Evolutionary conservation across 2,888 invertebrate genomes (phyloP), one percentile per base, ranked within the genome.

Genomic region (Lasioglossum morio): DNA sequence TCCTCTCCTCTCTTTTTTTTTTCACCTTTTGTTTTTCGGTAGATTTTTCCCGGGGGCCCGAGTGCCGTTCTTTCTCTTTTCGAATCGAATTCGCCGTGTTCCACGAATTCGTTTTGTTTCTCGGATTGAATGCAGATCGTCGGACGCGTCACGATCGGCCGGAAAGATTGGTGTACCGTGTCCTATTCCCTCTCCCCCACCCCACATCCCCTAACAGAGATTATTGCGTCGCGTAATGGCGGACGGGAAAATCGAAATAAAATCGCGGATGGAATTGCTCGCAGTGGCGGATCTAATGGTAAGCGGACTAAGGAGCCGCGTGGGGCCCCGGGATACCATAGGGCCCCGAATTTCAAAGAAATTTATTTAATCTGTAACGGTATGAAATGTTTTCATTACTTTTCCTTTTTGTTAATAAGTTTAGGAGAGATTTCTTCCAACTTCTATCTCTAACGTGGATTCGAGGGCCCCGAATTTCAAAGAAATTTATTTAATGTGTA

Each of bases 91-190:
- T 76, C 72, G 75, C n/a, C 53, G 72, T 14, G 70, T 40, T 70
- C 40, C 40, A 40, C 70, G 69, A 34, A 40, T 46, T 80, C 72
- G 80, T 46, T 72, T 80, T 83, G 72, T 82, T 75, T 60, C 48
- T 37, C 60, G 70, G 72, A 80, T 80, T 53, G 72, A 80, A 80
- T 48, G 83, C 34, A 46, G 80, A 72, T 80, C 83, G 79, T 70
- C 53, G 73, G 34, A 34, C 66, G 40, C 69, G 76, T 46, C n/a
- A 23, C 69, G 81, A 77, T 75, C 66, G 81, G 10, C 19, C 34
- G 70, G 63, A 76, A 81, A 75, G 83, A 82, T 84, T 60, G 80
- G 53, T 43, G 81, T 46, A n/a, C 76, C 81, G 69, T 60, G 83
- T 81, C 76, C 70, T 66, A 37, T 72, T 46, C 46, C 19, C 57